These are phyloP conservation scores for Dexiosoma caninum DNA, from an alignment of 2,888 invertebrate species.

Conservation along the genomic window DNA sequence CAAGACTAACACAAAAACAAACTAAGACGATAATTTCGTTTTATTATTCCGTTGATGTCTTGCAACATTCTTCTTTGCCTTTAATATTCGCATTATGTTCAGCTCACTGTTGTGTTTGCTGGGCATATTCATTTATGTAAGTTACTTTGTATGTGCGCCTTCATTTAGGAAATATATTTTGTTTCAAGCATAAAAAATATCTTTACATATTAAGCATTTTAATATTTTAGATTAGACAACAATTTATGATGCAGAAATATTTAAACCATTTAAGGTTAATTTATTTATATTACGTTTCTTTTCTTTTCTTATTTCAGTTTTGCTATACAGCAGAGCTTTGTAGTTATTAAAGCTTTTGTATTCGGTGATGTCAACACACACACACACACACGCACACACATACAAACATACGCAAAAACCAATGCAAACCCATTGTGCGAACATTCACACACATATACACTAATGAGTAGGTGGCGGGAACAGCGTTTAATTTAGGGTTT, in stretches of 20 bases:
- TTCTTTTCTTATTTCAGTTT: too few species aligned
- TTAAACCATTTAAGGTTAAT: constrained; percentile 48
- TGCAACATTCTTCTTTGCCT: too few species aligned
- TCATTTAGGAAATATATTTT: constrained; percentile 1
- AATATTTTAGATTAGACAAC: constrained; percentile 52
- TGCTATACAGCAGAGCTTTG: neutral
- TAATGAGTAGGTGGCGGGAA: neutral
- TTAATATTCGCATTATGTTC: too few species aligned
- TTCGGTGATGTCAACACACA: neutral
- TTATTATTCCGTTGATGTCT: too few species aligned
- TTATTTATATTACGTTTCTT: constrained; percentile 30
- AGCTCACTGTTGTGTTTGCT: too few species aligned
- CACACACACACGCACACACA: neutral
- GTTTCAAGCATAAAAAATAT: neutral
- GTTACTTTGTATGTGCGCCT: neutral
- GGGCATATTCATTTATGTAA: neutral
- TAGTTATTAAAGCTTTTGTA: neutral
- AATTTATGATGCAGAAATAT: constrained; percentile 52
- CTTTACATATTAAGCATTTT: constrained; percentile 33
- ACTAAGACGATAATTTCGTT: too few species aligned
- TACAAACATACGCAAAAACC: too few species aligned
- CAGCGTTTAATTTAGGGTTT: neutral
- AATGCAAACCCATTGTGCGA: too few species aligned
- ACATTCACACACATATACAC: neutral
- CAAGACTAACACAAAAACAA: too few species aligned